Conservation (phyloP, 2,797 vertebrate species). For the Spinibarbus caldwelli region DNA sequence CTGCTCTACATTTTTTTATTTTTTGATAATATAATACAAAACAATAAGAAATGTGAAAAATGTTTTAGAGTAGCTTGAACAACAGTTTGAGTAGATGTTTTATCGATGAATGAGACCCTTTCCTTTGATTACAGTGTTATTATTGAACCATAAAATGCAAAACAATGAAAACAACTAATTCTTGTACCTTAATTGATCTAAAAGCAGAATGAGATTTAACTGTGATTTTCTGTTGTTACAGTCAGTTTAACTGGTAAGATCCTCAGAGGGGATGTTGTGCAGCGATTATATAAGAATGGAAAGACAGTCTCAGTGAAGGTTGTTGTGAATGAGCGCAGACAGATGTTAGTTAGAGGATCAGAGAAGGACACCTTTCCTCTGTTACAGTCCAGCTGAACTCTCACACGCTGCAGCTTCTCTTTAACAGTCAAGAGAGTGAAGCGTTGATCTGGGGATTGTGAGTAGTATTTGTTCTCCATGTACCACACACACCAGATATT, state of each 20-base stretch:
- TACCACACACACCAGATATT: accelerated
- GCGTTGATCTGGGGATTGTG: accelerated
- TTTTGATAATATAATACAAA: no score
- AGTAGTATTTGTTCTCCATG: accelerated
- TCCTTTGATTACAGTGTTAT: no score
- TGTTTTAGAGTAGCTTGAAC: no score
- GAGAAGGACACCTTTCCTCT: constrained; percentile 1
- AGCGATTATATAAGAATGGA: no score
- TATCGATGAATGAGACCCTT: no score
- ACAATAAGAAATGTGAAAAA: no score
- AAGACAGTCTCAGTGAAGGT: no score
- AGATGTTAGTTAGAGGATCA: neutral
- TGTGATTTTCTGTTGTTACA: neutral
- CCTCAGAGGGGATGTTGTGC: no score
- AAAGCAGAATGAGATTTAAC: neutral
- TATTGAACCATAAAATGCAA: neutral
- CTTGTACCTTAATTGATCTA: neutral
- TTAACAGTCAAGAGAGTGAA: accelerated
- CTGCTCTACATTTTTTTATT: no score
- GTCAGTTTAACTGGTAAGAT: constrained; percentile 12
- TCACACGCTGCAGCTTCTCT: neutral
- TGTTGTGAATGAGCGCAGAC: no score
- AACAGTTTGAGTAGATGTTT: no score
- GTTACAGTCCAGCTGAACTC: constrained; percentile 9
- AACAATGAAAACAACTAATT: neutral